phyloP scores from a whole-genome alignment of 2,888 invertebrate species.

The Allygus modestus region DNA sequence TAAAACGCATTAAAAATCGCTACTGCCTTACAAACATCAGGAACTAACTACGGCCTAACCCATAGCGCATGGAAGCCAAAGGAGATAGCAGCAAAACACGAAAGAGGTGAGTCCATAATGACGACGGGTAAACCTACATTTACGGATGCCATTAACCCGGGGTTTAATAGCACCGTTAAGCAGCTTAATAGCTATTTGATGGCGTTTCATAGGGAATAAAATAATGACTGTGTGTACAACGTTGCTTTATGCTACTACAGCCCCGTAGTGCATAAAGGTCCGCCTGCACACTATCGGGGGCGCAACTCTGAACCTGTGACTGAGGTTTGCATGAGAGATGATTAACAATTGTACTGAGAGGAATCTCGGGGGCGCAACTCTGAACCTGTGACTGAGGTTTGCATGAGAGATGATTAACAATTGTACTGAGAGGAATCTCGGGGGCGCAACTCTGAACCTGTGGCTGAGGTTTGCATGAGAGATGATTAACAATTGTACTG shows the following conservation, averaged over 20 bases:
- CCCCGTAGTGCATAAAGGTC: constrained; percentile 5
- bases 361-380: too few relatives aligned
- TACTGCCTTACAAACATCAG: background rate
- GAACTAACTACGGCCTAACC: background rate
- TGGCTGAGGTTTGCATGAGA: too few relatives aligned
- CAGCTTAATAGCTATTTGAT: constrained; percentile 46
- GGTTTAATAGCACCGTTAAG: constrained; percentile 54
- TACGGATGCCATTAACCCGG: constrained; percentile 42
- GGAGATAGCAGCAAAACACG: constrained; percentile 39
- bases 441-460: too few relatives aligned
- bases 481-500: too few relatives aligned
- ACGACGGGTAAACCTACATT: constrained; percentile 53
- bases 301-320: too few relatives aligned
- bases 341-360: too few relatives aligned
- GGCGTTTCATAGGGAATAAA: constrained; percentile 56
- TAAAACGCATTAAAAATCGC: too few relatives aligned
- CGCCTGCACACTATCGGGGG: background rate
- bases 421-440: too few relatives aligned
- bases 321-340: too few relatives aligned
- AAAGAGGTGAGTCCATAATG: constrained; percentile 39
- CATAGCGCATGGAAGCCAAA: background rate
- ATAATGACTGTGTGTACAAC: constrained; percentile 56
- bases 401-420: too few relatives aligned
- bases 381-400: too few relatives aligned
- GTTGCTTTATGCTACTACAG: constrained; percentile 50